A percentile compares a stretch with the other conserved stretches of the same genome.
These are phyloP conservation scores for Mythimna vitellina DNA, from an alignment of 2,888 invertebrate species.

Conservation along the genomic window DNA sequence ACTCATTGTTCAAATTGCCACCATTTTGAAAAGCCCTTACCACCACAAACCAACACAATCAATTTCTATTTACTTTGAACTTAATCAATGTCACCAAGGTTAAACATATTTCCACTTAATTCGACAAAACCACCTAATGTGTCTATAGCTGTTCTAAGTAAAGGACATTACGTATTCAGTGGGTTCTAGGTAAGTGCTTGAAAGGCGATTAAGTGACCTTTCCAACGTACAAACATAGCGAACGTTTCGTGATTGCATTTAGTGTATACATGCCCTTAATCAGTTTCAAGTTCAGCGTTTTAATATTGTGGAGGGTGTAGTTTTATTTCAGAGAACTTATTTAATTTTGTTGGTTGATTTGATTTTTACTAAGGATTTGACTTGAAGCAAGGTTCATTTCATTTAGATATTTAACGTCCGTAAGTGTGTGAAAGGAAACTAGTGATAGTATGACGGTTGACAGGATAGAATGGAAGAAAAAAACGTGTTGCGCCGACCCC, in stretches of 20 bases:
- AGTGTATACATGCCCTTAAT: slow-evolving; percentile 39
- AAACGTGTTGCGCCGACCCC: too few relatives aligned
- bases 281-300: slow-evolving; percentile 37
- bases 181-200: slow-evolving; percentile 56
- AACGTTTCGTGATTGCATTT: slow-evolving; percentile 40
- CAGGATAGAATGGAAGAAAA: too few relatives aligned
- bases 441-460: too few relatives aligned
- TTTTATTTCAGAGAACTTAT: not conserved
- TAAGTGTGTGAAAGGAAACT: too few relatives aligned
- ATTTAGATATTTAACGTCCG: too few relatives aligned
- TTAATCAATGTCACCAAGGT: slow-evolving; percentile 34
- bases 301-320: not conserved
- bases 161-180: slow-evolving; percentile 51
- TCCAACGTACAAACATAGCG: slow-evolving; percentile 3
- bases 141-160: slow-evolving; percentile 52
- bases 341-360: not conserved
- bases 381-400: not conserved
- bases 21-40: not conserved
- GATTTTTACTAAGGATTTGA: not conserved
- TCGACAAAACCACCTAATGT: slow-evolving; percentile 34
- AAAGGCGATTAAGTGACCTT: slow-evolving; percentile 60
- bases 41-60: not conserved
- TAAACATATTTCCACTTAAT: slow-evolving; percentile 22
- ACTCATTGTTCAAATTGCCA: not conserved
- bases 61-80: slow-evolving; percentile 11